Evolutionary conservation across 2,888 invertebrate genomes (phyloP).

Genomic region (Drosophila silvestris): DNA sequence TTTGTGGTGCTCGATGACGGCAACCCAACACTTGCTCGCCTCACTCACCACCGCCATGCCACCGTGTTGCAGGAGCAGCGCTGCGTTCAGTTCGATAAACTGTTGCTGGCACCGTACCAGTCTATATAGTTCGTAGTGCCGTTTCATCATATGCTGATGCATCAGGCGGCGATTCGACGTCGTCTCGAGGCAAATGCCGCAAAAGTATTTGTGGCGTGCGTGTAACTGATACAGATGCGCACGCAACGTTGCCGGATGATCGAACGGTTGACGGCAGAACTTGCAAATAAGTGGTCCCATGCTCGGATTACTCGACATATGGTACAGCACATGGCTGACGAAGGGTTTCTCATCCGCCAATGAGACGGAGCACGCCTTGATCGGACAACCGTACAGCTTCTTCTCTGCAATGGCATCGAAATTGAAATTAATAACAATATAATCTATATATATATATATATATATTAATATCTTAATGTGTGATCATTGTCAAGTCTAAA

Average conservation of each 20-base stretch:
- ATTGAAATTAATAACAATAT: not conserved
- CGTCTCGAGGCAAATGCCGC: conserved; percentile 87
- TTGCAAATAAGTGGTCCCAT: conserved; percentile 51
- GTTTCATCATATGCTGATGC: conserved; percentile 86
- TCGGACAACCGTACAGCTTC: conserved; percentile 72
- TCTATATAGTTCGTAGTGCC: conserved; percentile 85
- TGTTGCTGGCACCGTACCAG: conserved; percentile 14
- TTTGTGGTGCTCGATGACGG: conserved; percentile 55
- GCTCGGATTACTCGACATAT: conserved; percentile 52
- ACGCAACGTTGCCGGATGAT: conserved; percentile 82
- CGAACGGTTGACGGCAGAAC: conserved; percentile 66
- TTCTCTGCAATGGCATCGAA: conserved; percentile 49
- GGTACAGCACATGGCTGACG: conserved; percentile 70
- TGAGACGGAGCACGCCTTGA: conserved; percentile 58
- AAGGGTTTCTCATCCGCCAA: conserved; percentile 64
- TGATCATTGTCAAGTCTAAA: too few species aligned
- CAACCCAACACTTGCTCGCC: conserved; percentile 73
- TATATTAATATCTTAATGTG: too few species aligned
- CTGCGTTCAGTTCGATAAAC: conserved; percentile 21
- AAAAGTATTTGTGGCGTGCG: conserved; percentile 87
- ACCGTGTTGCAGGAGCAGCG: not conserved
- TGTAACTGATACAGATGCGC: conserved; percentile 88
- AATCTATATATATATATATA: not conserved
- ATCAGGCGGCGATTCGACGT: conserved; percentile 74
- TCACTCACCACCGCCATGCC: not conserved